phyloP scores from a whole-genome alignment of 2,113 vertebrate genomes.

The Leptodactylus fuscus region DNA sequence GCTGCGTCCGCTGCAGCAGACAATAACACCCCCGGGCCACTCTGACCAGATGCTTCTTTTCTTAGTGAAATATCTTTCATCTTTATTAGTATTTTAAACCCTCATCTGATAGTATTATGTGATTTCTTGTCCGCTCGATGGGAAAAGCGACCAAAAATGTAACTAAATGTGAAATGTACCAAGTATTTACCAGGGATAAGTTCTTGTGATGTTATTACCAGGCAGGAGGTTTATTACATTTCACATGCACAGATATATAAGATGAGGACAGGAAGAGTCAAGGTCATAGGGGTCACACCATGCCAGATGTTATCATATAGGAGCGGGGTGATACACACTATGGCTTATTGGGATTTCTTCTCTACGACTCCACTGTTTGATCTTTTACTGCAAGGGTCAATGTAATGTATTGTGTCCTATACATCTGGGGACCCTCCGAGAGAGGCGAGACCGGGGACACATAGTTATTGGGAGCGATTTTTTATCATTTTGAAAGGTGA shows the following conservation, averaged over 20 bases:
- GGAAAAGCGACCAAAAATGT: constrained; percentile 13
- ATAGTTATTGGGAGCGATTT: too few relatives aligned
- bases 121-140: constrained; percentile 51
- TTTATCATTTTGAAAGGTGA: too few relatives aligned
- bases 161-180: neutral
- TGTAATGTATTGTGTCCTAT: neutral
- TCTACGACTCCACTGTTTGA: neutral
- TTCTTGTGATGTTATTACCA: neutral
- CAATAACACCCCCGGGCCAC: constrained; percentile 51
- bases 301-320: constrained; percentile 43
- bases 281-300: neutral
- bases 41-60: constrained; percentile 58
- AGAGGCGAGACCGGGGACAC: too few relatives aligned
- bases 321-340: neutral
- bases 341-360: neutral
- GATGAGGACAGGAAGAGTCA: constrained; percentile 6
- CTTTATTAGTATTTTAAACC: constrained; percentile 56
- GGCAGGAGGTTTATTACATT: constrained; percentile 15
- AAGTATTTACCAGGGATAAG: constrained; percentile 23
- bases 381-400: neutral
- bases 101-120: constrained; percentile 56
- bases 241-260: neutral
- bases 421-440: neutral
- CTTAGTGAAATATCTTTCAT: constrained; percentile 59
- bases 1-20: constrained; percentile 19